Evolutionary conservation across 2,888 invertebrate genomes (phyloP), one percentile per base, ranked within the genome.

Genomic region (Chymomyza amoena): DNA sequence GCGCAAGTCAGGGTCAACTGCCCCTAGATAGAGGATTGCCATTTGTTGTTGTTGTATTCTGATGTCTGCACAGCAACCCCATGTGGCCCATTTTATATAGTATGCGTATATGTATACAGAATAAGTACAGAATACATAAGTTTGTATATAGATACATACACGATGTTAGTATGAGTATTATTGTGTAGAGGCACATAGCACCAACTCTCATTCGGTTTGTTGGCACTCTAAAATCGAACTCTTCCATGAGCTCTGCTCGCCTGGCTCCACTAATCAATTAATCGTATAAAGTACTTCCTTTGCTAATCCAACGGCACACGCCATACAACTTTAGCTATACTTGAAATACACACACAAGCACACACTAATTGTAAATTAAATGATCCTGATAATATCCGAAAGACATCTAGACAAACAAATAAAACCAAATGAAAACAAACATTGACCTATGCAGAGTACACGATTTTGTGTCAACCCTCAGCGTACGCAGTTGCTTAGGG

Each of bases 1-100:
- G 90, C 90, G 90, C 90, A 90, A 90, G 90, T 90, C 90, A 89
- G 89, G 90, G 90, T 89, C 90, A 89, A 89, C 79, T 80, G 77
- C 76, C 79, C 75, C 76, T 75, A 73, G 68, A 64, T 52, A 61
- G 76, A 80, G 73, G 71, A 70, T 71, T 67, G 64, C 20, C 67
- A 39, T 64, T 16, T 62, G 54, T 54, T 66, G 51, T 54, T 64
- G 51, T 20, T 63, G 60, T 64, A 66, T 36, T 25, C 25, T 68
- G 69, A 60, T 77, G 79, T 76, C 78, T 79, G 78, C 61, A 68
- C 68, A 83, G 76, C 84, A 84, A 84, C 84, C 84, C 84, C 76
- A 70, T 73, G 81, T 81, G 83, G 75, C 79, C 78, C 83, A 81
- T 81, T 81, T 75, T 67, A 67, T 72, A 61, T 68, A 45, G 61